phyloP scores from a whole-genome alignment of 1,140 invertebrate species.

The Drosophila saltans region DNA sequence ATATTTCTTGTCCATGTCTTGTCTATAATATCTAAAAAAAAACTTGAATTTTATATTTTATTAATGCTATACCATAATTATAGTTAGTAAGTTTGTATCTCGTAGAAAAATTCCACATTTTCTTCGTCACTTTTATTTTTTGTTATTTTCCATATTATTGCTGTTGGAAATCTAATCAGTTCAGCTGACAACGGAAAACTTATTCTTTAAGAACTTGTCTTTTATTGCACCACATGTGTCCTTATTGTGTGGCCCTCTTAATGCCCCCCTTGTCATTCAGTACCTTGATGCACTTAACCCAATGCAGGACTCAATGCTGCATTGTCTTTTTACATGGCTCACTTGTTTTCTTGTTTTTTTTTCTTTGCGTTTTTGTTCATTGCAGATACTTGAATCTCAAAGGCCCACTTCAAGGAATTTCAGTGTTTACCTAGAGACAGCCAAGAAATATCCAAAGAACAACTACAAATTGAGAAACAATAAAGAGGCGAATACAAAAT shows the following conservation, averaged over 20 bases:
- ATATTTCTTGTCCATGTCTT: too few species aligned
- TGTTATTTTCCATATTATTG: neutral
- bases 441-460: constrained; percentile 46
- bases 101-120: neutral
- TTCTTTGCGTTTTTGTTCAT: constrained; percentile 20
- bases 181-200: constrained; percentile 18
- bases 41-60: too few species aligned
- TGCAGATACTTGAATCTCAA: constrained; percentile 78
- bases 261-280: too few species aligned
- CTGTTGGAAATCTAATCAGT: constrained; percentile 39
- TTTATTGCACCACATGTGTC: constrained; percentile 44
- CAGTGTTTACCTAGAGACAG: constrained; percentile 60
- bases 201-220: constrained; percentile 26
- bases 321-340: constrained; percentile 41
- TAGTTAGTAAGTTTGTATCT: too few species aligned
- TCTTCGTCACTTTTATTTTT: constrained; percentile 5
- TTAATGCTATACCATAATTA: too few species aligned
- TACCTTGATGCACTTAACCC: neutral
- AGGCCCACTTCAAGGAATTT: constrained; percentile 68
- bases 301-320: constrained; percentile 4
- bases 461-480: constrained; percentile 75
- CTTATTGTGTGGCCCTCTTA: neutral
- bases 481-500: constrained; percentile 42
- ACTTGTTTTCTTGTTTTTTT: neutral
- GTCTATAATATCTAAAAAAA: too few species aligned